These are phyloP conservation scores for Nycticryphes semicollaris DNA, from an alignment of 2,113 vertebrate genomes.

Conservation along the genomic window DNA sequence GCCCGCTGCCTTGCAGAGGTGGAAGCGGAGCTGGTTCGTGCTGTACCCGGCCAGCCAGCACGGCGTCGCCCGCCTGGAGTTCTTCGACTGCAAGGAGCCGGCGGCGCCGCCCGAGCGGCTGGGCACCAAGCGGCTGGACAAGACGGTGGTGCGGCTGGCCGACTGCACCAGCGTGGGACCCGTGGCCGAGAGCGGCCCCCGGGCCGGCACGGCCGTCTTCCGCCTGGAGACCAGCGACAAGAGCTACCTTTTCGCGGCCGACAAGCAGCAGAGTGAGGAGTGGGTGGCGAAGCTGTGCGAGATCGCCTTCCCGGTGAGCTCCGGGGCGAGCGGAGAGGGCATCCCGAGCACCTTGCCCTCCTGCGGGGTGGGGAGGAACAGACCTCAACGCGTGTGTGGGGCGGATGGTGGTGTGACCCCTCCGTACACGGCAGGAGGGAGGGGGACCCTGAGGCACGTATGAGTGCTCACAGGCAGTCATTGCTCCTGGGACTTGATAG, in stretches of 20 bases:
- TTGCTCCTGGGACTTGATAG: fast-evolving
- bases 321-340: background rate
- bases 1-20: slow-evolving; percentile 77
- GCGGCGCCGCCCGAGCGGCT: slow-evolving; percentile 75
- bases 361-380: fast-evolving
- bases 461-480: background rate
- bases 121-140: slow-evolving; percentile 84
- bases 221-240: slow-evolving; percentile 92
- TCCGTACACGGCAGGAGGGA: background rate
- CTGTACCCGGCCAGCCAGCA: slow-evolving; percentile 91
- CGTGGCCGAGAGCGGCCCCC: slow-evolving; percentile 82
- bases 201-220: slow-evolving; percentile 86
- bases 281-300: slow-evolving; percentile 93
- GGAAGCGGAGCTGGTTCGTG: slow-evolving; percentile 95
- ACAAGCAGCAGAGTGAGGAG: slow-evolving; percentile 76
- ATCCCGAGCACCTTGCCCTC: no score
- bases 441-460: fast-evolving
- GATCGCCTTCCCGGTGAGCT: slow-evolving; percentile 90
- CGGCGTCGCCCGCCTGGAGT: slow-evolving; percentile 93
- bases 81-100: slow-evolving; percentile 85
- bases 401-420: background rate
- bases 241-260: slow-evolving; percentile 86
- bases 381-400: fast-evolving
- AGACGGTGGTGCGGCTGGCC: slow-evolving; percentile 90
- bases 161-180: slow-evolving; percentile 93